Conservation (phyloP, 2,797 vertebrate genomes). For the Hozukius guyotensis region DNA sequence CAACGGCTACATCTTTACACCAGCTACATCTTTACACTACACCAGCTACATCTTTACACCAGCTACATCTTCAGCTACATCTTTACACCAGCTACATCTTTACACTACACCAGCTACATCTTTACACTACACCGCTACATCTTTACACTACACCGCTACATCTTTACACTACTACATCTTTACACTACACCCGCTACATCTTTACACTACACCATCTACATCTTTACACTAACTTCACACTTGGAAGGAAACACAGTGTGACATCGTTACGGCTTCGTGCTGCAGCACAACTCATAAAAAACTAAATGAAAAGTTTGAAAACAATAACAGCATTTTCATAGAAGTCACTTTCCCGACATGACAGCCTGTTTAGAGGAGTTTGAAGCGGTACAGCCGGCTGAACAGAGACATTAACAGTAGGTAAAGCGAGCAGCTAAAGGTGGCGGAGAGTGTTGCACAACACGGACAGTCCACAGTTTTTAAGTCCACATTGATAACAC, state of each 20-base stretch:
- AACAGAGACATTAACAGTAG: neutral
- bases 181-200: too few species aligned
- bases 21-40: too few species aligned
- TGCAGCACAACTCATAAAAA: neutral
- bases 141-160: too few species aligned
- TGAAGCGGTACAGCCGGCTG: neutral
- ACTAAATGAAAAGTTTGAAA: neutral
- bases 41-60: too few species aligned
- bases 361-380: neutral
- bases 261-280: neutral
- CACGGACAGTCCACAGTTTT: neutral
- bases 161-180: too few species aligned
- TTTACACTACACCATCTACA: neutral
- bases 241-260: too few species aligned
- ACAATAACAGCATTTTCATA: neutral
- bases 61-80: too few species aligned
- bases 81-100: too few species aligned
- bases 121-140: too few species aligned
- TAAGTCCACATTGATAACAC: neutral
- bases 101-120: too few species aligned
- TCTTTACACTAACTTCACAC: neutral
- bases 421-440: neutral
- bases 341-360: neutral
- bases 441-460: constrained; percentile 28
- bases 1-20: too few species aligned